Conservation (phyloP, 2,113 vertebrate genomes). For the Lanius collurio region DNA sequence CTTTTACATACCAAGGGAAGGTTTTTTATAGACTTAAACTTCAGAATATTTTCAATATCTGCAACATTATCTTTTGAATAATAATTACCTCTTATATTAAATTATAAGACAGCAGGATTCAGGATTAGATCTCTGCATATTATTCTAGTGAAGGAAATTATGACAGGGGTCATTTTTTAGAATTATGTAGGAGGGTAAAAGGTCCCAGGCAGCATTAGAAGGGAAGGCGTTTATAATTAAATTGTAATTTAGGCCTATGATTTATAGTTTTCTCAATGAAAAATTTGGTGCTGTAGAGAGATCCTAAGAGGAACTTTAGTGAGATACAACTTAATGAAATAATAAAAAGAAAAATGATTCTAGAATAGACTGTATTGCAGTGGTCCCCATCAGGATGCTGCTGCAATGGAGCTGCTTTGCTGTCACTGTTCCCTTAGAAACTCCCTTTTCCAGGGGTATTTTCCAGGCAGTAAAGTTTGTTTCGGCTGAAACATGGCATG, state of each 20-base stretch:
- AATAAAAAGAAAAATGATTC: conserved; percentile 90
- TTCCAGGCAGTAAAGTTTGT: background rate
- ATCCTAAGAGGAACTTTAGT: conserved; percentile 83
- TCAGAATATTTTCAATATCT: conserved; percentile 81
- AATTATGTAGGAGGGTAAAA: conserved; percentile 95
- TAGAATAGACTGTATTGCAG: conserved; percentile 70
- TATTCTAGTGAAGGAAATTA: conserved; percentile 87
- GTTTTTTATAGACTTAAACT: conserved; percentile 69
- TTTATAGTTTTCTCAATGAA: conserved; percentile 88
- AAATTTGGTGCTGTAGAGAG: conserved; percentile 82
- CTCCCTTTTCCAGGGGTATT: background rate
- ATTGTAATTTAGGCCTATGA: conserved; percentile 97
- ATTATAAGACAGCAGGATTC: conserved; percentile 83
- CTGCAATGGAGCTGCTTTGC: conserved; percentile 8
- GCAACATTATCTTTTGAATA: conserved; percentile 83
- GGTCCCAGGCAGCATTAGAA: conserved; percentile 96
- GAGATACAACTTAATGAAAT: conserved; percentile 96
- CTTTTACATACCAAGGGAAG: conserved; percentile 4
- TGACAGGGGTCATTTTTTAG: conserved; percentile 93
- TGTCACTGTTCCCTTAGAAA: conserved; percentile 20
- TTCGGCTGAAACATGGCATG: background rate
- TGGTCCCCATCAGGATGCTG: conserved; percentile 25
- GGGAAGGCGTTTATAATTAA: conserved; percentile 97
- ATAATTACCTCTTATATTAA: conserved; percentile 83
- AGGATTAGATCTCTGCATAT: conserved; percentile 82